Conservation (phyloP, 2,888 invertebrate genomes). For the Drosophila nr. fundita region DNA sequence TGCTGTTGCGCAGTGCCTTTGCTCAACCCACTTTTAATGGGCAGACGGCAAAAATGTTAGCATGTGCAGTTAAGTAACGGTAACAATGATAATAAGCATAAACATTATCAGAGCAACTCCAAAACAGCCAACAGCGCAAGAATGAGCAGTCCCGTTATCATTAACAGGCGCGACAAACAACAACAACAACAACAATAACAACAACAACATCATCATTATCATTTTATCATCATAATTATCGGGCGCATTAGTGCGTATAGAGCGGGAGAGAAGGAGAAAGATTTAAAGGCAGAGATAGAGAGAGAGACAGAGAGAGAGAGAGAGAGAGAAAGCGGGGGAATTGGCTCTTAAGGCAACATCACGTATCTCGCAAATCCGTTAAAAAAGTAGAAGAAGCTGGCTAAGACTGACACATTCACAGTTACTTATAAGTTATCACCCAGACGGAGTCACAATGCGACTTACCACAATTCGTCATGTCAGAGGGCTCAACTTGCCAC, state of each 20-base stretch:
- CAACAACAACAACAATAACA: constrained; percentile 20
- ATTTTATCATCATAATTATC: constrained; percentile 79
- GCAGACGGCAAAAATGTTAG: constrained; percentile 63
- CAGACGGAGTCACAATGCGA: constrained; percentile 39
- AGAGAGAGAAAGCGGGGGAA: background rate
- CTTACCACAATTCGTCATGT: constrained; percentile 77
- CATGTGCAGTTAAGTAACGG: constrained; percentile 78
- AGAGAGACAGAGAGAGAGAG: background rate
- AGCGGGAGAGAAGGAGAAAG: background rate
- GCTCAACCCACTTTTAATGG: constrained; percentile 61
- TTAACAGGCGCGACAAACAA: constrained; percentile 54
- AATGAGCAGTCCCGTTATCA: constrained; percentile 53
- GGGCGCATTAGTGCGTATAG: constrained; percentile 64
- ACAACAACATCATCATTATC: constrained; percentile 52
- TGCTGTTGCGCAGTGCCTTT: background rate
- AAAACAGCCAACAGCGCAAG: constrained; percentile 17
- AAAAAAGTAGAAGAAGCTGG: constrained; percentile 20
- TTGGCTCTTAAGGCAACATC: constrained; percentile 23
- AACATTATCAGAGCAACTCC: constrained; percentile 47
- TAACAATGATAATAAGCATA: constrained; percentile 48
- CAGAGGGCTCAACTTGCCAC: constrained; percentile 35
- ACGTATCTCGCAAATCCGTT: constrained; percentile 52
- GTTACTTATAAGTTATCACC: constrained; percentile 2
- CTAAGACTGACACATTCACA: constrained; percentile 17
- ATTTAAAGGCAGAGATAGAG: background rate